Base-by-base conservation (phyloP, 1,140 invertebrate genomes). In the Bombus affinis region DNA sequence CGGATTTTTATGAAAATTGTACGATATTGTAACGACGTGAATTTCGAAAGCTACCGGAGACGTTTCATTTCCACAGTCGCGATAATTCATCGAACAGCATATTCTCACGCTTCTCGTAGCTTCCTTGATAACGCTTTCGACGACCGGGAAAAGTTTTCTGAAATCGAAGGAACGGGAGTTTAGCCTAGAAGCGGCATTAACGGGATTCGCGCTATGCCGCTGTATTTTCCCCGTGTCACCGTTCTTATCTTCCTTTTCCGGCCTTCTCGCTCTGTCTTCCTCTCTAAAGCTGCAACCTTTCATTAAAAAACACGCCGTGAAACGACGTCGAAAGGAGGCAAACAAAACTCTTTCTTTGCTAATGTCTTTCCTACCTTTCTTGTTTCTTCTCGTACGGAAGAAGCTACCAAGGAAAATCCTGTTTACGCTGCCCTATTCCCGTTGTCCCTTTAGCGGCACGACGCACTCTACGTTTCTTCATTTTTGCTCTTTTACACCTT, bases 131-230 rank as follows among this genome's bases (percentile, higher is more conserved):
- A 86, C 86, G 71, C 65, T 81, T 25, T 22, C 65, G 32, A 10
- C 9, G 59, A 78, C 57, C 73, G 57, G 82, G 32, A 75, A 86
- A 88, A 89, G 82, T 79, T 89, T 80, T 86, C 65, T 80, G 78
- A 71, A 77, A 53, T 86, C 71, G 53, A 80, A 39, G 68, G 25
- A 65, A 65, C 75, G n/a, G 57, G 59, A 32, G 39, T 47, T 15
- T 73, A 62, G 80, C 65, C 68, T 80, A 74, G 44, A 65, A 75
- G 62, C 37, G 2, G 22, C 65, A 65, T 65, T 88, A 79, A 44
- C 79, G 44, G 35, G 53, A 66, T 18, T 18, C 65, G 71, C 71
- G 12, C 32, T 37, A 39, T 44, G 42, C 47, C 22, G 37, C 72
- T 32, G 71, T 28, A 35, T 70, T 70, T 42, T 70, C 8, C 25